Base-by-base conservation (phyloP, 2,888 invertebrate genomes). In the Miltochrista miniata region DNA sequence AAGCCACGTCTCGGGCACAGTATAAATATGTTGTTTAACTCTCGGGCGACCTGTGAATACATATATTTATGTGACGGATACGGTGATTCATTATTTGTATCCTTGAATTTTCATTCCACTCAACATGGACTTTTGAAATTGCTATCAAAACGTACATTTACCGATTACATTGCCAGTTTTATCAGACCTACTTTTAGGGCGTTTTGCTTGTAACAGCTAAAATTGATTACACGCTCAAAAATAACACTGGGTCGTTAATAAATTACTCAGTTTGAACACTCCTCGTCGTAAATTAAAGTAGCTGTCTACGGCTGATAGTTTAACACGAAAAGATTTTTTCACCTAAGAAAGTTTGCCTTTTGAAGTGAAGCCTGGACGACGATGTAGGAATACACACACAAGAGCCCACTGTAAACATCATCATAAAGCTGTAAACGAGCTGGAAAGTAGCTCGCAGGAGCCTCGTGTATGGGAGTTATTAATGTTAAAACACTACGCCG, bases 401-500 rank as follows among this genome's bases (percentile, higher is more conserved):
- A 61, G 58, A 59, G 68, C 69, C 70, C 72, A 11, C 74, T 81
- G 89, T 84, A 90, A 89, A 90, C 89, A 90, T 83, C 77, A 73
- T 74, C 82, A 85, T 86, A 86, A 87, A 80, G 77, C 76, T 68
- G 62, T 62, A 70, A 79, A 76, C 79, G 76, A 76, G 65, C 72
- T 78, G 76, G 56, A 51, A 65, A 37, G 54, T 59, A 54, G 72
- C 74, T 76, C 74, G 72, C 81, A 77, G 77, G 79, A 82, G 75
- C 75, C 75, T 78, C 76, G 70, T 83, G 81, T 84, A 83, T 80
- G 74, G 77, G 77, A 72, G 87, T 85, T 87, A 88, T 89, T 83
- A 89, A 90, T 89, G 85, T 85, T 89, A 83, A 86, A 88, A 77
- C 83, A 79, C 71, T 67, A 75, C 74, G 74, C 72, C 70, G 67